Base-by-base conservation (phyloP, 2,888 invertebrate species). In the Polylopha cassiicola region DNA sequence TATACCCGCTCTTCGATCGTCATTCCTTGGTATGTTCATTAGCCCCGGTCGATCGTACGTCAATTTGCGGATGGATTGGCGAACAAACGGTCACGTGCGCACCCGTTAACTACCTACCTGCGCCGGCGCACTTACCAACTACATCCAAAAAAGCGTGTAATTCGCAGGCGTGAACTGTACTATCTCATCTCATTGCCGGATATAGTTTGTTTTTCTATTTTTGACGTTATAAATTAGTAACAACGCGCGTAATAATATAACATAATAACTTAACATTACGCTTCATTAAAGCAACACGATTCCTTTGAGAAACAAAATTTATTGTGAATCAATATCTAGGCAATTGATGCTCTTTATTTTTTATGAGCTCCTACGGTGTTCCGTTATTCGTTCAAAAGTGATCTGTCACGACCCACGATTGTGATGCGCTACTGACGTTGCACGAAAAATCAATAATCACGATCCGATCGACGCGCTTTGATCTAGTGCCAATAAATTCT, bases 81-180 rank as follows among this genome's bases (percentile, higher is more conserved):
- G 34, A 44, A 58, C 60, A 65, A 73, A 70, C 58, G 57, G 58
- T 67, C 72, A 73, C 74, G 70, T 68, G 63, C 65, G 43, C 48
- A 24, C 23, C 39, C 55, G 47, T 43, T 47, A 47, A 36, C 36
- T 21, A 48, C 52, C 51, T 58, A 53, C 41, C 53, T 55, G 53
- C 51, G 51, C 47, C 47, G 37, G 50, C 53, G 51, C 48, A 42
- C 47, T 47, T 55, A 52, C 18, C 22, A 30, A 10, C 38, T 37
- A 39, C 44, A 46, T 13, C 42, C 17, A 37, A 43, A 37, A 43
- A 43, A 32, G 34, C 54, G 45, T 50, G 44, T 49, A 54, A 53
- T 54, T 53, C 48, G 47, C 46, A 31, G 20, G 37, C 45, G 47
- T 39, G 49, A 51, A 44, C 53, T 45, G 42, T 50, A 14, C 46